Base-by-base conservation (phyloP, 2,888 invertebrate genomes). In the Drosophila cyrtoloma region DNA sequence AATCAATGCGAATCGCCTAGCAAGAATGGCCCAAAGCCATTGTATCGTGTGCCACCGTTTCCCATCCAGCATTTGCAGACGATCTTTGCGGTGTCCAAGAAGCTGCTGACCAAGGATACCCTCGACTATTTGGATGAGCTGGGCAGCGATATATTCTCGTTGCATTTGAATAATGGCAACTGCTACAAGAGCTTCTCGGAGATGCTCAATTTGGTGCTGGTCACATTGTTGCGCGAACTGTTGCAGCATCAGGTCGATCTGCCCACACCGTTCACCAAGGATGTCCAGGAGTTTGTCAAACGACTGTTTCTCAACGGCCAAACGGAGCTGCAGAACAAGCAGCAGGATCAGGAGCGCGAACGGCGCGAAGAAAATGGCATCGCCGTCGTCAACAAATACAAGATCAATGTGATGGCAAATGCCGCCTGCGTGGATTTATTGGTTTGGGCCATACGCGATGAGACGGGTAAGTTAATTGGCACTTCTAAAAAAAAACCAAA, bases 381-480 rank as follows among this genome's bases (percentile, higher is more conserved):
- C 42, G 87, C 92, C 0, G 95, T 97, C 0, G 96, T 98, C 4
- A 97, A 98, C 93, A 97, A 97, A 92, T 98, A 98, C 92, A 98
- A 98, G 94, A 96, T 98, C 44, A 98, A 98, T 91, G 98, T 99
- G 0, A 98, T 98, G 96, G 98, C 98, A 0, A 99, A 99, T 94
- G 98, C 99, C 0, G 98, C 98, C 1, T 99, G 99, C 92, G 98
- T 99, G 0, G 99, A 99, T 93, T 94, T 99, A 10, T 95, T 99
- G 2, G 99, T 99, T 37, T 99, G 99, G 99, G 98, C 99, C 1
- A 98, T 99, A 81, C 97, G 97, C 1, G 99, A 99, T 93, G 99
- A 99, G 94, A 97, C 97, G 91, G 98, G 98, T 98, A 93, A 94
- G 91, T 81, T 16, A 9, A 14, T 22, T 7, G 12, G 3, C 10